A percentile compares a stretch with the other conserved stretches of the same genome.
These are phyloP conservation scores for Athalia cordata DNA, from an alignment of 2,888 invertebrate species.

Conservation along the genomic window DNA sequence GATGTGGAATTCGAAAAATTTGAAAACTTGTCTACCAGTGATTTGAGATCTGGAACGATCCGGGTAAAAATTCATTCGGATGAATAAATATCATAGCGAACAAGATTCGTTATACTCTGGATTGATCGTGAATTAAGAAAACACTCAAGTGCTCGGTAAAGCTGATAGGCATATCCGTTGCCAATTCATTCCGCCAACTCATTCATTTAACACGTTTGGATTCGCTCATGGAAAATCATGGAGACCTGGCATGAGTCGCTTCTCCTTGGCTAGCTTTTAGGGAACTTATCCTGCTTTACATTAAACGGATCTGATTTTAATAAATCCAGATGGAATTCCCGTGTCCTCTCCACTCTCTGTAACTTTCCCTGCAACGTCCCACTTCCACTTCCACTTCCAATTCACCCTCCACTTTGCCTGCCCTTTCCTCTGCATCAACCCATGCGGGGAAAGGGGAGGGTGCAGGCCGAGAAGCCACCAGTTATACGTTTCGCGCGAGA, in stretches of 20 bases:
- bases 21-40: not conserved
- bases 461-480: not conserved
- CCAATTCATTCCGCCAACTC: slow-evolving; percentile 27
- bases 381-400: not conserved
- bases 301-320: slow-evolving; percentile 60
- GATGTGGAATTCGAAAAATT: not conserved
- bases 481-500: not conserved
- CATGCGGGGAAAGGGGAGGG: not conserved
- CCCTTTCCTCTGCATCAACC: not conserved
- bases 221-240: slow-evolving; percentile 20
- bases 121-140: slow-evolving; percentile 26
- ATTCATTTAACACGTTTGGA: slow-evolving; percentile 34
- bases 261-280: slow-evolving; percentile 54
- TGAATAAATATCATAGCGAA: not conserved
- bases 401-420: not conserved
- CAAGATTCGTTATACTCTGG: not conserved
- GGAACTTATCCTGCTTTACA: slow-evolving; percentile 59
- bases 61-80: not conserved
- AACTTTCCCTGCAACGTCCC: slow-evolving; percentile 49
- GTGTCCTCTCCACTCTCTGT: slow-evolving; percentile 58
- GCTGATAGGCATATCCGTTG: not conserved
- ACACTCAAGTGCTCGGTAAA: slow-evolving; percentile 4
- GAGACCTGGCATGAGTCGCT: not conserved
- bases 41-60: not conserved
- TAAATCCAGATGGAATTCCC: slow-evolving; percentile 62